Percentiles rank a stretch among this genome's conserved stretches.
phyloP scores from a whole-genome alignment of 2,113 vertebrate genomes.

The Desmodus rotundus region DNA sequence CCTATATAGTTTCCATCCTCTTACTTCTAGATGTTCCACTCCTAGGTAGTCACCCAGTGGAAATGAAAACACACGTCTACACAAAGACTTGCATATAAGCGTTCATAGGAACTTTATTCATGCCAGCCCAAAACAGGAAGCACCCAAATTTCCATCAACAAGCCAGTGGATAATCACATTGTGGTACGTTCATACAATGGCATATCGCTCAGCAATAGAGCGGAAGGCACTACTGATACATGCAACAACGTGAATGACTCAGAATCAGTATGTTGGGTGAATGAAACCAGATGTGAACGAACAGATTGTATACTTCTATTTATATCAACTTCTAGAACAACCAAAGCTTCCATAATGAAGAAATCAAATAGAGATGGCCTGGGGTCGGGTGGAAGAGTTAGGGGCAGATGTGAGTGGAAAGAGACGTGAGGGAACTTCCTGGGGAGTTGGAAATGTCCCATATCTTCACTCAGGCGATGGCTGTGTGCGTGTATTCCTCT shows the following conservation, averaged over 20 bases:
- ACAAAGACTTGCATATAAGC: background rate
- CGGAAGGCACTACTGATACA: background rate
- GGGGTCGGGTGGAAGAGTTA: background rate
- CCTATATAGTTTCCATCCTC: background rate
- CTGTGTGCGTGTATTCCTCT: background rate
- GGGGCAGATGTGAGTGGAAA: background rate
- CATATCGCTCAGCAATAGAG: background rate
- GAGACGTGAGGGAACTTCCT: background rate
- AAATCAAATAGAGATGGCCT: background rate
- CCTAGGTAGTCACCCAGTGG: background rate
- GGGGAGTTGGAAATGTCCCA: background rate
- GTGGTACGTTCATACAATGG: background rate
- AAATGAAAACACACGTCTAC: background rate
- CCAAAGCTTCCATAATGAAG: background rate
- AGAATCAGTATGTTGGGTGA: background rate
- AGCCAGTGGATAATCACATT: background rate
- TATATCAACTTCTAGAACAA: background rate
- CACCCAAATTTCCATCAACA: background rate
- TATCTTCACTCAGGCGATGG: background rate
- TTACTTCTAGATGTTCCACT: background rate
- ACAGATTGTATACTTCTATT: background rate
- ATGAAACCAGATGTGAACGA: background rate
- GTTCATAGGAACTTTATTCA: background rate
- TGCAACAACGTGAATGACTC: background rate
- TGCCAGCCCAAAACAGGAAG: background rate